Conservation (phyloP, 2,113 vertebrate genomes). For the Emydocephalus ijimae region DNA sequence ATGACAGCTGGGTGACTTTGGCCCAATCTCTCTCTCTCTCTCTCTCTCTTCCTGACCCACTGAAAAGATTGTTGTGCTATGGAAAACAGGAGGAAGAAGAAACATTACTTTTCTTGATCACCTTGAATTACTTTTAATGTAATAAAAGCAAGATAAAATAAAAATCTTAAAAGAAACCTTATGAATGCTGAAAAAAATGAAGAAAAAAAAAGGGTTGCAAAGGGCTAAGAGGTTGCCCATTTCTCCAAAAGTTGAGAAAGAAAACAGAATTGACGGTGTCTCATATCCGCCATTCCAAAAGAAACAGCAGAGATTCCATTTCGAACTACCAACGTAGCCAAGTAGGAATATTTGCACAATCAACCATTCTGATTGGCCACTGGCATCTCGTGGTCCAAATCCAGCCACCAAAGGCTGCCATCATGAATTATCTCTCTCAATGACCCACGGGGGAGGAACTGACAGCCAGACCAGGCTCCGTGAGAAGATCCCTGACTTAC, state of each 20-base stretch:
- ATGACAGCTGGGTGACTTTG: neutral
- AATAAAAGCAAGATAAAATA: neutral
- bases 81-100: neutral
- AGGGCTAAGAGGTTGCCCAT: neutral
- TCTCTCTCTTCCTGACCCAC: neutral
- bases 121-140: neutral
- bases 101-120: neutral
- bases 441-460: no score
- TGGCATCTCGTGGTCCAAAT: neutral
- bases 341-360: neutral
- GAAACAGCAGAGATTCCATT: neutral
- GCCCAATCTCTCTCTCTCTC: neutral
- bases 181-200: neutral
- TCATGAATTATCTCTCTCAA: neutral
- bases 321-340: neutral
- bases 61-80: neutral
- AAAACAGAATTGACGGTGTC: neutral
- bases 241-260: neutral
- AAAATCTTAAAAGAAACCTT: neutral
- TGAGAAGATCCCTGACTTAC: neutral
- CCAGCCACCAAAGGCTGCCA: neutral
- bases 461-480: neutral
- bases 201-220: neutral
- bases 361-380: neutral
- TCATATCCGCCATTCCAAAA: constrained; percentile 1